Evolutionary conservation across 2,888 invertebrate genomes (phyloP).

Genomic region (Suillia variegata): DNA sequence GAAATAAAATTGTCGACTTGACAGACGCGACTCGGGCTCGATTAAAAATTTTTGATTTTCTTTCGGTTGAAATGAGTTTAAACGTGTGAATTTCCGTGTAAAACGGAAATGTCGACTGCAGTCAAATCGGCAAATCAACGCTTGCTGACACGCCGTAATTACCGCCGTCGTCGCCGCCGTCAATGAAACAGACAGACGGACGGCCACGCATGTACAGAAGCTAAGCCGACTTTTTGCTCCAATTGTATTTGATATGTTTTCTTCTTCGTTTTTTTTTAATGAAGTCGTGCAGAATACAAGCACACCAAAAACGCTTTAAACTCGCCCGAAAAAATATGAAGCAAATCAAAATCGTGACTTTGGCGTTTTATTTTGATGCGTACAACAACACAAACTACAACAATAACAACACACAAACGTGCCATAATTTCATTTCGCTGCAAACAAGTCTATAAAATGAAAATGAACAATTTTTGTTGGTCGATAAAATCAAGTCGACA

Average conservation of each 20-base stretch:
- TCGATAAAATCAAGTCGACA: neutral
- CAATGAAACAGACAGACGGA: too few relatives aligned
- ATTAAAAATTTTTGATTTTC: too few relatives aligned
- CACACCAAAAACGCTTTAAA: neutral
- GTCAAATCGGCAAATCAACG: neutral
- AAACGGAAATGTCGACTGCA: neutral
- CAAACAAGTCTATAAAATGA: neutral
- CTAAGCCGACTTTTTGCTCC: neutral
- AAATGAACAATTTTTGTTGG: neutral
- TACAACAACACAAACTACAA: too few relatives aligned
- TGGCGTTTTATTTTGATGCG: neutral
- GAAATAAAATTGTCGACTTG: too few relatives aligned
- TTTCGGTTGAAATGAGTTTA: too few relatives aligned
- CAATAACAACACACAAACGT: neutral
- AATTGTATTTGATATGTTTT: neutral
- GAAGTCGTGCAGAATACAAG: neutral
- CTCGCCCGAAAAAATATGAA: neutral
- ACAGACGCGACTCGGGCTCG: too few relatives aligned
- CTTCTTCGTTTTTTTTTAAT: neutral
- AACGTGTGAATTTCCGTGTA: neutral
- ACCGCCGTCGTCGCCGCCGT: too few relatives aligned
- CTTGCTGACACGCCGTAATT: neutral
- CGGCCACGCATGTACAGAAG: neutral
- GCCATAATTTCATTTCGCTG: neutral
- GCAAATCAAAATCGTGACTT: conserved; percentile 1